These are phyloP conservation scores for Eupelmus urozonus DNA, from an alignment of 2,888 invertebrate genomes.

Conservation along the genomic window DNA sequence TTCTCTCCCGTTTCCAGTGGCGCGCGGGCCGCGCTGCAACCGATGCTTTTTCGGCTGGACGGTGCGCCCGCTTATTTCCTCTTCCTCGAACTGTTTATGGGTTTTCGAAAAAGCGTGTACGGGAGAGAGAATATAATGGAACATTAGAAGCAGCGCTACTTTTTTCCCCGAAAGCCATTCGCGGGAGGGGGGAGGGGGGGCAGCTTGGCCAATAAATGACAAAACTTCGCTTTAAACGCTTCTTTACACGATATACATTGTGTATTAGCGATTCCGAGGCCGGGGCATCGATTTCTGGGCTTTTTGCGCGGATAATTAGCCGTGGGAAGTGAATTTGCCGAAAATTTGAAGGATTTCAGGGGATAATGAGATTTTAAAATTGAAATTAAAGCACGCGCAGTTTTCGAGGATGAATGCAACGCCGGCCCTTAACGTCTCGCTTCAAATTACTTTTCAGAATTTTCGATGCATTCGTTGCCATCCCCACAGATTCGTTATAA, in stretches of 20 bases:
- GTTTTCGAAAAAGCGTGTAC: slow-evolving; percentile 47
- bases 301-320: neutral
- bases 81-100: slow-evolving; percentile 60
- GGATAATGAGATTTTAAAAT: neutral
- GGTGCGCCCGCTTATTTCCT: slow-evolving; percentile 48
- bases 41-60: slow-evolving; percentile 35
- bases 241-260: slow-evolving; percentile 41
- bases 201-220: slow-evolving; percentile 51
- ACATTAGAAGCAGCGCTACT: slow-evolving; percentile 43
- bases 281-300: neutral
- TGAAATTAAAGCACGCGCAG: too few species aligned
- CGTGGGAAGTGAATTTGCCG: slow-evolving; percentile 3
- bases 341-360: neutral
- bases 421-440: neutral
- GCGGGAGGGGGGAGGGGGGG: too few species aligned
- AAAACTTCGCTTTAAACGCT: slow-evolving; percentile 43
- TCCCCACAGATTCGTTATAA: too few species aligned
- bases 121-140: slow-evolving; percentile 48
- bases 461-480: neutral
- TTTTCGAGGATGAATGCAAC: too few species aligned
- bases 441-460: neutral
- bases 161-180: slow-evolving; percentile 49
- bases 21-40: slow-evolving; percentile 29
- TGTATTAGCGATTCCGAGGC: slow-evolving; percentile 30
- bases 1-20: slow-evolving; percentile 28